phyloP scores from a whole-genome alignment of 2,113 vertebrate species.

The Dicerorhinus sumatrensis region DNA sequence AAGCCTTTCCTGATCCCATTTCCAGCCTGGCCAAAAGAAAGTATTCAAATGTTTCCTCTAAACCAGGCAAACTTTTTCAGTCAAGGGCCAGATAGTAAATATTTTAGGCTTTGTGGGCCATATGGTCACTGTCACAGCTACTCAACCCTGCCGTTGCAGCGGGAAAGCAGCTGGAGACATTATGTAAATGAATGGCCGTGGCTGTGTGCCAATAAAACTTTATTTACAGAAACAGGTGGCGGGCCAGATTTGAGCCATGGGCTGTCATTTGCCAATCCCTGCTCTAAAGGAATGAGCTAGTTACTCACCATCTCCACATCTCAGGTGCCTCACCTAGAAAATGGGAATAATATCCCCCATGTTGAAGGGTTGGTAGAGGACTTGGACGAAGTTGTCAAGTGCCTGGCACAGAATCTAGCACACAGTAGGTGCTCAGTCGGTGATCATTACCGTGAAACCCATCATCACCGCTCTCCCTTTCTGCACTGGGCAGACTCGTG shows the following conservation, averaged over 20 bases:
- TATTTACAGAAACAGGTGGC: conserved; percentile 54
- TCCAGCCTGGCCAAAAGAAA: neutral
- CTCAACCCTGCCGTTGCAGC: neutral
- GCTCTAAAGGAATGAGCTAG: neutral
- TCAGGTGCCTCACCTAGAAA: neutral
- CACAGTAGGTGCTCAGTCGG: neutral
- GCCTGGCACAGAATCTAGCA: neutral
- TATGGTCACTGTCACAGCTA: neutral
- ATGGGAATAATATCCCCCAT: neutral
- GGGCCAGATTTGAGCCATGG: neutral
- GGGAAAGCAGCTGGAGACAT: neutral
- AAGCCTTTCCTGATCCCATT: neutral
- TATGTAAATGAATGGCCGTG: neutral
- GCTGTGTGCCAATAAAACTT: conserved; percentile 61
- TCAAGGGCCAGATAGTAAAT: neutral
- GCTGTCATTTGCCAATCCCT: neutral
- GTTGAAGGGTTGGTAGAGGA: neutral
- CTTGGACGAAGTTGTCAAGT: neutral
- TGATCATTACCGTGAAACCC: accelerated
- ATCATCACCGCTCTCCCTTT: neutral
- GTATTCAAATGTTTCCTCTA: neutral
- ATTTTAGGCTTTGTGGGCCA: conserved; percentile 35
- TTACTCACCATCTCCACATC: neutral
- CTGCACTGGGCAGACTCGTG: neutral
- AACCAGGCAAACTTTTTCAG: neutral